phyloP scores from a whole-genome alignment of 2,113 vertebrate genomes.

The Noctilio leporinus region DNA sequence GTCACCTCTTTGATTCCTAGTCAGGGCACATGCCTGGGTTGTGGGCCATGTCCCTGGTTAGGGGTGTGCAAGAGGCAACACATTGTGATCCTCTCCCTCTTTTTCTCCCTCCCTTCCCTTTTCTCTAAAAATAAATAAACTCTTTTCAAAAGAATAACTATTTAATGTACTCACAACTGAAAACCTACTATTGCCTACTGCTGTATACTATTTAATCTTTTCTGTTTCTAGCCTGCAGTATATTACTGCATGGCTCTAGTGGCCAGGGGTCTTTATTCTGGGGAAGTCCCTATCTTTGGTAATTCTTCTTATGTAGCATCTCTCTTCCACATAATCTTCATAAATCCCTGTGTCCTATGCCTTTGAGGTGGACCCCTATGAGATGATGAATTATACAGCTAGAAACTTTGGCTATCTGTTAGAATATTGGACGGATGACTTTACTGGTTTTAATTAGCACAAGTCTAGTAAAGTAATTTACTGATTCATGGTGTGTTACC shows the following conservation, averaged over 20 bases:
- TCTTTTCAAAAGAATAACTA: neutral
- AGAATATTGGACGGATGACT: neutral
- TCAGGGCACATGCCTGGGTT: no score
- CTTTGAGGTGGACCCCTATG: neutral
- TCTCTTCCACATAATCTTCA: neutral
- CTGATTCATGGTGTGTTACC: neutral
- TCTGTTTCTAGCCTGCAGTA: neutral
- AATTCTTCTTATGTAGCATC: neutral
- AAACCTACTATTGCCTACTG: neutral
- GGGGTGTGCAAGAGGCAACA: no score
- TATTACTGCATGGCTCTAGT: neutral
- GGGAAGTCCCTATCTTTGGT: neutral
- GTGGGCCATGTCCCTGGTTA: no score
- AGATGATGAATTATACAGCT: neutral
- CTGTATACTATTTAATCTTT: slow-evolving; percentile 11
- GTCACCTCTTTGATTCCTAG: no score
- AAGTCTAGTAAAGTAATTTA: neutral
- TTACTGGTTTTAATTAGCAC: neutral
- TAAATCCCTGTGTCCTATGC: neutral
- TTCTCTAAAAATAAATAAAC: no score
- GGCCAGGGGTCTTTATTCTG: neutral
- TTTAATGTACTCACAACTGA: neutral
- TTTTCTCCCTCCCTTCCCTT: no score
- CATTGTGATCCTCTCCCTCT: no score
- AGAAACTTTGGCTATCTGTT: neutral